Evolutionary conservation across 2,797 vertebrate genomes (phyloP).

Genomic region (Neostethus bicornis): DNA sequence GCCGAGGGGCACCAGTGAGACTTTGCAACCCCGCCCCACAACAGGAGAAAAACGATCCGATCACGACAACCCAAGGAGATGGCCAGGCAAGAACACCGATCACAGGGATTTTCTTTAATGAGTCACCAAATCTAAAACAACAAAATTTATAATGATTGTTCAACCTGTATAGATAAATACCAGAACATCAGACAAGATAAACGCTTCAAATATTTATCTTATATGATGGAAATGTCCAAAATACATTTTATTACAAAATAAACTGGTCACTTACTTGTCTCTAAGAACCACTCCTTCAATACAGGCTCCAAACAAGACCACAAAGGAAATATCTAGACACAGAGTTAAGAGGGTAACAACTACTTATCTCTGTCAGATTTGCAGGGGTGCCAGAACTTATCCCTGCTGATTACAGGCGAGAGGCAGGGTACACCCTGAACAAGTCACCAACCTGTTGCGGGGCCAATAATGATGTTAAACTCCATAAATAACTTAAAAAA

Average conservation of each 20-base stretch:
- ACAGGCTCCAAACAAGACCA: slow-evolving; percentile 92
- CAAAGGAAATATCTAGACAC: slow-evolving; percentile 88
- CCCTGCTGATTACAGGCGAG: too few species aligned
- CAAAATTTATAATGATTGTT: neutral
- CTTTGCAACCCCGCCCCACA: slow-evolving; percentile 95
- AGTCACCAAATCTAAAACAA: slow-evolving; percentile 85
- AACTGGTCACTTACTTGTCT: slow-evolving; percentile 87
- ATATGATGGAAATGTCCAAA: neutral
- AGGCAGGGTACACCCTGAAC: too few species aligned
- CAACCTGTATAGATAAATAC: accelerated
- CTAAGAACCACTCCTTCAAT: slow-evolving; percentile 93
- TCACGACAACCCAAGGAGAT: slow-evolving; percentile 94
- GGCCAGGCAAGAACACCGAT: slow-evolving; percentile 93
- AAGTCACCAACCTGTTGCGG: too few species aligned
- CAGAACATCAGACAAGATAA: neutral
- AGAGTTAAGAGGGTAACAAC: slow-evolving; percentile 74
- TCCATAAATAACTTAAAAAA: too few species aligned
- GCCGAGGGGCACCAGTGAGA: slow-evolving; percentile 91
- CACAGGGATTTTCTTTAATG: slow-evolving; percentile 87
- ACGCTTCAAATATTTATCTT: neutral
- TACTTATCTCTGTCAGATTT: neutral
- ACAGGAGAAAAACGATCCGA: slow-evolving; percentile 96
- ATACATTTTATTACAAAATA: neutral
- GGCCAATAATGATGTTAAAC: too few species aligned
- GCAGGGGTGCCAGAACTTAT: too few species aligned